Evolutionary conservation across 2,888 invertebrate genomes (phyloP), one percentile per base, ranked within the genome.

Genomic region (Ferrisia virgata): DNA sequence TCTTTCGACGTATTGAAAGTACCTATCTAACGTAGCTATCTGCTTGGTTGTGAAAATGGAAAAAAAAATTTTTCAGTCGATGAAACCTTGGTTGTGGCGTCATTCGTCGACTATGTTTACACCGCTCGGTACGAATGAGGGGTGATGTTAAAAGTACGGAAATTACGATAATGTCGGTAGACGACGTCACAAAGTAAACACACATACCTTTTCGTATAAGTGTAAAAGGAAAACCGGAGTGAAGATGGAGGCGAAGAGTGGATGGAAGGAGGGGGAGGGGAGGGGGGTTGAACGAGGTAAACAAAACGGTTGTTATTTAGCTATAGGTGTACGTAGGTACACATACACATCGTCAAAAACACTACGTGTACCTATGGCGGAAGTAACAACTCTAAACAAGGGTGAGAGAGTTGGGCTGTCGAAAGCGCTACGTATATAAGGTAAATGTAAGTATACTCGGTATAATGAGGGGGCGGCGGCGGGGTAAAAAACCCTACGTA

Each of bases 101-200:
- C n/a, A n/a, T n/a, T n/a, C n/a, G n/a, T n/a, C n/a, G n/a, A n/a
- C n/a, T n/a, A n/a, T n/a, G n/a, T n/a, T n/a, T n/a, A n/a, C n/a
- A n/a, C n/a, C n/a, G n/a, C n/a, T n/a, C n/a, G n/a, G n/a, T n/a
- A n/a, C n/a, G n/a, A n/a, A n/a, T n/a, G 53, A 53, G 53, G 53
- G 53, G 22, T 9, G 22, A 53, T 6, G 43, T 3, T 2, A n/a
- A 64, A 28, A 25, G 28, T 64, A 28, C 64, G 31, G 64, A 64
- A 64, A 64, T 64, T 31, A 64, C 64, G 64, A 64, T 64, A 64
- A 64, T 64, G 13, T 15, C 28, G 28, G 28, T 15, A 64, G 64
- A 64, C 64, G 64, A 28, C n/a, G n/a, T n/a, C n/a, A n/a, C 64
- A 28, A 64, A 28, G 64, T 64, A 79, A 43, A 79, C 79, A 43